Evolutionary conservation across 2,797 vertebrate species (phyloP).

Genomic region (Cyprinella venusta): DNA sequence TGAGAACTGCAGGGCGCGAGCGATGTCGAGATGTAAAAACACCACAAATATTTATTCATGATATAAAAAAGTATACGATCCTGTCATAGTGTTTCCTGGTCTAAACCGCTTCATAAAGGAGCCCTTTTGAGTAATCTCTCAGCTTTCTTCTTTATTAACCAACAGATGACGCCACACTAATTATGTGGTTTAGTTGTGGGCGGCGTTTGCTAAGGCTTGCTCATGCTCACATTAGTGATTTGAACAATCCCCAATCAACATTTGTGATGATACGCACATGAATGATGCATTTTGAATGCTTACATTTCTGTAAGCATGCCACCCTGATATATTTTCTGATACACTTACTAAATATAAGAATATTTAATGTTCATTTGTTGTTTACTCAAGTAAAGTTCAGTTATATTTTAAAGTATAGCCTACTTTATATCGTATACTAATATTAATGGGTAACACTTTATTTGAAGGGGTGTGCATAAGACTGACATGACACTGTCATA

Average conservation of each 20-base stretch:
- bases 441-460: too few species aligned
- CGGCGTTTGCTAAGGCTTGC: not conserved
- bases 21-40: not conserved
- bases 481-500: too few species aligned
- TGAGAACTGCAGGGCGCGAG: not conserved
- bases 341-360: not conserved
- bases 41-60: not conserved
- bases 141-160: not conserved
- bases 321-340: not conserved
- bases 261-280: not conserved
- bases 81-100: not conserved
- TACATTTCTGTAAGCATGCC: too few species aligned
- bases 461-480: too few species aligned
- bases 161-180: not conserved
- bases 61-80: not conserved
- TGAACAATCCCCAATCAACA: not conserved
- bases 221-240: not conserved
- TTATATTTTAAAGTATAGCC: too few species aligned
- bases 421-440: too few species aligned
- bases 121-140: not conserved
- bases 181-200: not conserved
- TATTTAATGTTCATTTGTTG: not conserved
- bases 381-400: too few species aligned
- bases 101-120: not conserved
- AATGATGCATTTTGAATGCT: not conserved